Evolutionary conservation across 2,797 vertebrate genomes (phyloP).

Genomic region (Enoplosus armatus): DNA sequence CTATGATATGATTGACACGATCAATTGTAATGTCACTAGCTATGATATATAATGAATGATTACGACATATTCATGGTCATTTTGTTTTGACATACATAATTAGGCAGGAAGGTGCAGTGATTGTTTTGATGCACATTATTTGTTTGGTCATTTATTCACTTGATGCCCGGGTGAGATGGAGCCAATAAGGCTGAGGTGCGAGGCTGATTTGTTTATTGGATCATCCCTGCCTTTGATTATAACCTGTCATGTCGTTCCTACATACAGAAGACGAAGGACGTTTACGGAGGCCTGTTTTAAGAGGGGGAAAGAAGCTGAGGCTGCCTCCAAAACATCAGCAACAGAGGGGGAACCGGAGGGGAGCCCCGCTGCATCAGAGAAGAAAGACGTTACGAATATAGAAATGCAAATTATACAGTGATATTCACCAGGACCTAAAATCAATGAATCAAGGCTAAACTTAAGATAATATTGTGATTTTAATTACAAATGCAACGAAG

Average conservation of each 20-base stretch:
- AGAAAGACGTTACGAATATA: no score
- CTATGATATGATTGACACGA: no score
- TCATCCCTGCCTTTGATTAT: background rate
- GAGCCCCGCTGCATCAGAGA: no score
- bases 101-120: background rate
- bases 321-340: background rate
- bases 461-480: background rate
- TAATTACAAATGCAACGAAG: background rate
- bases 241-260: background rate
- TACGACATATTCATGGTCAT: background rate
- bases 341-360: no score
- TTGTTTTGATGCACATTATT: background rate
- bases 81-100: background rate
- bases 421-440: background rate
- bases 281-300: no score
- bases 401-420: background rate
- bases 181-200: background rate
- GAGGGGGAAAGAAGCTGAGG: background rate
- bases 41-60: background rate
- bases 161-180: background rate
- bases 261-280: background rate
- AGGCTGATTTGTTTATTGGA: background rate
- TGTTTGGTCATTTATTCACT: background rate
- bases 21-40: background rate
- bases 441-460: background rate